Evolutionary conservation across 1,140 invertebrate species (phyloP), one percentile per base, ranked within the genome.

Genomic region (Palaemon carinicauda): DNA sequence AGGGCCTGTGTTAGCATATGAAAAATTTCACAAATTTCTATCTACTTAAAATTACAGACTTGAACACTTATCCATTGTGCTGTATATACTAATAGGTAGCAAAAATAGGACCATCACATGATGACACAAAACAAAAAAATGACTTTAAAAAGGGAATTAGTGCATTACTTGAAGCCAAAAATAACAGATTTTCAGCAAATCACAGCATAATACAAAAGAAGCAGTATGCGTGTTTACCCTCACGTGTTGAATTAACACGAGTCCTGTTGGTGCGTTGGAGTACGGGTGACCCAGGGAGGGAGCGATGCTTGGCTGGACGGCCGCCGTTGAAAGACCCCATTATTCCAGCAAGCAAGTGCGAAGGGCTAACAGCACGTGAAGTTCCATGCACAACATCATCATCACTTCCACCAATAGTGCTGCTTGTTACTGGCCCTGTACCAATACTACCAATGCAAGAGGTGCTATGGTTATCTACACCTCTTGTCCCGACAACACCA

Each of bases 211-310:
- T 19, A 74, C 1, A 60, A 33, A 50, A 53, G 41, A 74, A 33
- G 29, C 19, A 83, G 10, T 31, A 52, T 52, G 51, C 29, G 54
- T 87, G 85, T 81, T 87, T 87, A 87, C 85, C 85, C 33, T 87
- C 85, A 60, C 85, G 85, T 77, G 85, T 82, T 29, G 85, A 87
- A 71, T 74, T 77, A 81, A 82, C 52, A 75, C 85, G 79, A 69
- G 75, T 87, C 79, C 85, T 87, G 81, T 56, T 80, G 85, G 78
- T 82, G 71, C 85, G 79, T 69, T 87, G 85, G 31, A 87, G 85
- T 52, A 87, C 80, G 69, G 85, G 85, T 27, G 85, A 87, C 79
- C 85, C 85, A 31, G 85, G 85, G 69, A 87, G 56, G 21, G 85
- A 87, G 69, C 85, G 85, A 71, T 87, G 85, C 53, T 81, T 87